Base-by-base conservation (phyloP, 2,113 vertebrate species). In the Grus americana region DNA sequence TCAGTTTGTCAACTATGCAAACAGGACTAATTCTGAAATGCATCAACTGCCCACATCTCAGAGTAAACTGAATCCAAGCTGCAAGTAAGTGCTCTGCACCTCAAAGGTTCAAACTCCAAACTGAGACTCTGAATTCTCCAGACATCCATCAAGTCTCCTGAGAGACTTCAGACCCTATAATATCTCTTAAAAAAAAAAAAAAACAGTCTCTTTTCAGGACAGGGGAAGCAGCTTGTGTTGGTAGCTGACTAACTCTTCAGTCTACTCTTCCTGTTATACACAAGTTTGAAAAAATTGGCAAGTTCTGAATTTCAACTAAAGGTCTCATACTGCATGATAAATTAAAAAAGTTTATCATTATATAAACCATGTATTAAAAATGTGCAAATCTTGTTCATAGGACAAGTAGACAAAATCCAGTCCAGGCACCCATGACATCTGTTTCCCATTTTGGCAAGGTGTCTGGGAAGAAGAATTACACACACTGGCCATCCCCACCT, bases 1-100 rank as follows among this genome's bases (percentile, higher is more conserved):
- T 93, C 90, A 40, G 32, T 84, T 81, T 75, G 70, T 38, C 80
- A 89, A 26, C 76, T 70, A 27, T 27, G 70, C 89, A 91, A 93
- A 92, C 46, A 84, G 42, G 79, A 90, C 95, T 95, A 86, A 91
- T 84, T 84, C 66, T 90, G 91, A 95, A 87, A 84, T 32, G 34
- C 34, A 30, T 38, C 0, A 11, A 91, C 86, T 4, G 2, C n/a
- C 62, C 54, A 27, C n/a, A 54, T 12, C 11, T 1, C 6, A 5
- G 61, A 71, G 40, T 0, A 12, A 92, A 79, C 63, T 0, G 9
- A 91, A 84, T 19, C 29, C 44, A 63, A 47, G 66, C 61, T 65
- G 36, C 18, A 62, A 52, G 40, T 5, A 71, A 65, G 49, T 6
- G 54, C 81, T 79, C 87, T 82, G 83, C 55, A 70, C 42, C 76